phyloP scores from a whole-genome alignment of 2,888 invertebrate genomes.

The Lithophane leautieri region DNA sequence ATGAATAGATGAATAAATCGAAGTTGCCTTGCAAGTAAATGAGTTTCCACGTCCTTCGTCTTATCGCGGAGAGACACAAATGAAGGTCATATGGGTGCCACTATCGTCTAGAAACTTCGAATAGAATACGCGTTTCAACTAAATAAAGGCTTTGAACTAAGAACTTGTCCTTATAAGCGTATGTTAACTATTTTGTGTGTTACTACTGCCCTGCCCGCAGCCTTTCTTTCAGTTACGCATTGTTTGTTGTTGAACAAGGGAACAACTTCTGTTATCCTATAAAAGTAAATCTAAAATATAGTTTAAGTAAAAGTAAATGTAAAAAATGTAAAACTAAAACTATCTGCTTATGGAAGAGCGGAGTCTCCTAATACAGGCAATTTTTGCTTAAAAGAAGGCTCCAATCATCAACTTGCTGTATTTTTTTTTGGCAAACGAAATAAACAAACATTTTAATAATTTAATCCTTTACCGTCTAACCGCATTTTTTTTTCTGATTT shows the following conservation, averaged over 20 bases:
- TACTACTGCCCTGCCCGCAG: slow-evolving; percentile 15
- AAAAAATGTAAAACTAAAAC: no score
- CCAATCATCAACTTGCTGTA: no score
- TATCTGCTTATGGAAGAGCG: no score
- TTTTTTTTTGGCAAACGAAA: no score
- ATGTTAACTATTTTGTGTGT: slow-evolving; percentile 48
- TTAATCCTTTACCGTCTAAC: no score
- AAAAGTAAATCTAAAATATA: no score
- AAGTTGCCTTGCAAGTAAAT: slow-evolving; percentile 49
- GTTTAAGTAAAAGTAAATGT: no score
- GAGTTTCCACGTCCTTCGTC: slow-evolving; percentile 42
- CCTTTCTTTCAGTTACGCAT: slow-evolving; percentile 29
- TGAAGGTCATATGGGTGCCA: slow-evolving; percentile 41
- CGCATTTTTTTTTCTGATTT: no score
- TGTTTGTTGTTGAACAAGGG: slow-evolving; percentile 23
- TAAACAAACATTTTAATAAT: no score
- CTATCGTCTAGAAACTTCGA: slow-evolving; percentile 46
- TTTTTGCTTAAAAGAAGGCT: no score
- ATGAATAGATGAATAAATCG: slow-evolving; percentile 56
- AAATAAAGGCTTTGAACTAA: slow-evolving; percentile 48
- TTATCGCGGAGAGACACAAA: slow-evolving; percentile 57
- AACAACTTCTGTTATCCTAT: no score
- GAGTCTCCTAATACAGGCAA: no score
- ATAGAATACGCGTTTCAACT: slow-evolving; percentile 43
- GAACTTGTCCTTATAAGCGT: slow-evolving; percentile 27